Evolutionary conservation across 2,113 vertebrate genomes (phyloP).

Genomic region (Malurus melanocephalus): DNA sequence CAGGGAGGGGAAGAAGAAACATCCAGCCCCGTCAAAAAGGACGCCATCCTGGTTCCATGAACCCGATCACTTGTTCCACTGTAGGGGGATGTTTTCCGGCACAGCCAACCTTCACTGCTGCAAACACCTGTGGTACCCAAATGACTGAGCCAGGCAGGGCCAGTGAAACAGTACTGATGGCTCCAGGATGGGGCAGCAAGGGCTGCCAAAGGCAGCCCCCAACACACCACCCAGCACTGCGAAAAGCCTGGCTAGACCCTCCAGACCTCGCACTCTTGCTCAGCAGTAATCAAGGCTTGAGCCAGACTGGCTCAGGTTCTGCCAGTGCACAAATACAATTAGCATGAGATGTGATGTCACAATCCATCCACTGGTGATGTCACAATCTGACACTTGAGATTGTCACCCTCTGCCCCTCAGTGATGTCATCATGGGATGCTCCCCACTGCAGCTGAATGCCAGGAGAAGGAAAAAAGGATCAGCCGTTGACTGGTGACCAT

Average conservation of each 20-base stretch:
- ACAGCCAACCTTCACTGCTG: not conserved
- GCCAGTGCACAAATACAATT: not conserved
- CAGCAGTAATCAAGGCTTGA: not conserved
- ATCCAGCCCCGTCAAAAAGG: not conserved
- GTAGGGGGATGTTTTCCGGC: not conserved
- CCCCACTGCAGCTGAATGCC: no score
- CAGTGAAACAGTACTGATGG: not conserved
- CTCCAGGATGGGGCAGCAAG: not conserved
- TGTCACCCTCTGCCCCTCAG: not conserved
- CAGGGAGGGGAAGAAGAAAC: not conserved
- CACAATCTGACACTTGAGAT: not conserved
- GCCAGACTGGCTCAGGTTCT: not conserved
- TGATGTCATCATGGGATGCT: not conserved
- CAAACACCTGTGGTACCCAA: not conserved
- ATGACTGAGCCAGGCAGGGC: not conserved
- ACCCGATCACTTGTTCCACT: accelerated
- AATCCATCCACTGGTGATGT: not conserved
- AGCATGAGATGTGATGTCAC: not conserved
- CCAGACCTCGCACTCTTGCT: not conserved
- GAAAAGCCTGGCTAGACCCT: not conserved
- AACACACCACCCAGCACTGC: not conserved
- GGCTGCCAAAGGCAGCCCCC: not conserved
- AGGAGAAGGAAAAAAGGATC: not conserved
- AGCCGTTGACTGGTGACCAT: accelerated
- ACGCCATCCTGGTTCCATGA: not conserved